phyloP scores from a whole-genome alignment of 2,888 invertebrate genomes.

The Zelleria hepariella region DNA sequence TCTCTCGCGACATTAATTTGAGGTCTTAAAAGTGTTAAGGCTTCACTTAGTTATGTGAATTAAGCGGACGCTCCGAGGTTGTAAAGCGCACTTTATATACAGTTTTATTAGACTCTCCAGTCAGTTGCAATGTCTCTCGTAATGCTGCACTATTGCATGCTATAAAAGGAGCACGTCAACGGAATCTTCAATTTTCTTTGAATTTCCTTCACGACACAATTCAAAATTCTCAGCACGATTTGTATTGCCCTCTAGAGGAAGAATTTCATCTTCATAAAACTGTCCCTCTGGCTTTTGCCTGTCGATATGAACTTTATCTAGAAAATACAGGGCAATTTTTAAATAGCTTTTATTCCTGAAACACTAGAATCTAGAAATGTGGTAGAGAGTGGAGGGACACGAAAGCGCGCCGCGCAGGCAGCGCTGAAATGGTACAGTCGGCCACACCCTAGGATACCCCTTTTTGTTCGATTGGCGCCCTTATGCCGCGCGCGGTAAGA shows the following conservation, averaged over 20 bases:
- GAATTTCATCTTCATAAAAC: background rate
- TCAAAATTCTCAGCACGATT: background rate
- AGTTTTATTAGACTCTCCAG: background rate
- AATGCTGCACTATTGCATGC: background rate
- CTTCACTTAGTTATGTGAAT: background rate
- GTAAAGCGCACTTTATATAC: background rate
- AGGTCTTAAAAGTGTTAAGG: background rate
- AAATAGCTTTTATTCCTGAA: too few species aligned
- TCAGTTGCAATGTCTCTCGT: background rate
- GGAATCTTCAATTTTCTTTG: background rate
- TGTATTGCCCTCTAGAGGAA: background rate
- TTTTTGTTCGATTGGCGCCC: too few species aligned
- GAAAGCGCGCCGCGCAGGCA: too few species aligned
- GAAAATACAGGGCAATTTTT: too few species aligned
- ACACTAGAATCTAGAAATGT: too few species aligned
- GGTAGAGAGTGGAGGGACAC: too few species aligned
- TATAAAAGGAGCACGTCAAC: background rate
- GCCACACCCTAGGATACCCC: too few species aligned
- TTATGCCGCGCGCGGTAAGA: too few species aligned
- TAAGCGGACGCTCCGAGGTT: too few species aligned
- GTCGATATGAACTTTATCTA: background rate
- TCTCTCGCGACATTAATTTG: background rate
- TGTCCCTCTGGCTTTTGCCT: background rate
- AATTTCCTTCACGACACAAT: background rate
- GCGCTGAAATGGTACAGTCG: too few species aligned